These are phyloP conservation scores for Pristionchus exspectatus DNA, from an alignment of 2,888 invertebrate species.

Conservation along the genomic window DNA sequence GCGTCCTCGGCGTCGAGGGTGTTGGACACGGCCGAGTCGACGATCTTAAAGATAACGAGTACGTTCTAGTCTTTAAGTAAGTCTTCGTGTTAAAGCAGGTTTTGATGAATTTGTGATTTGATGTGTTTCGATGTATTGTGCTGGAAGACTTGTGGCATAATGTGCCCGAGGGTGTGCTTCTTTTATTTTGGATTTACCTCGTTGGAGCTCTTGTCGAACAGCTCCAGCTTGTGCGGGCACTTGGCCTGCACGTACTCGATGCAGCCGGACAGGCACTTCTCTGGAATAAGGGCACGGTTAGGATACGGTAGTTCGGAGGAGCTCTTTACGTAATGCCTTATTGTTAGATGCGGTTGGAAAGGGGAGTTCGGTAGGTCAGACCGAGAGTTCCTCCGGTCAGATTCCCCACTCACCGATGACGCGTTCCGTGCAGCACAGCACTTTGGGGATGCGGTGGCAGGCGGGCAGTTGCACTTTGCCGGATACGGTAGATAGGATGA, in stretches of 20 bases:
- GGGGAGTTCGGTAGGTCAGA: conserved; percentile 1
- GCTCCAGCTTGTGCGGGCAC: conserved; percentile 75
- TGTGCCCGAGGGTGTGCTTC: too few relatives aligned
- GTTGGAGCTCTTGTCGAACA: conserved; percentile 69
- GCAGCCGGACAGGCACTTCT: conserved; percentile 77
- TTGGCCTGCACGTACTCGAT: conserved; percentile 73
- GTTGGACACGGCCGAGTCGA: neutral
- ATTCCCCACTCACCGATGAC: conserved; percentile 68
- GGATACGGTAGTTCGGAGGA: neutral
- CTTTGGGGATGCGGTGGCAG: conserved; percentile 75
- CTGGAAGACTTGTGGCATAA: too few relatives aligned
- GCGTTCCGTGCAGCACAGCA: conserved; percentile 77
- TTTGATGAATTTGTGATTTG: too few relatives aligned
- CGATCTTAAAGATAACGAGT: neutral
- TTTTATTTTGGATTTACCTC: neutral
- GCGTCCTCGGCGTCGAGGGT: conserved; percentile 21
- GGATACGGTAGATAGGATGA: conserved; percentile 52
- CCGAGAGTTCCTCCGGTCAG: too few relatives aligned
- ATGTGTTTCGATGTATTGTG: too few relatives aligned
- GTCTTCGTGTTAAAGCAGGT: too few relatives aligned
- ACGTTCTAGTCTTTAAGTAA: too few relatives aligned
- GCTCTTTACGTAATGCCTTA: neutral
- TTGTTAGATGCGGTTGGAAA: neutral
- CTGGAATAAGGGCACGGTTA: conserved; percentile 58
- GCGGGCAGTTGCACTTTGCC: conserved; percentile 67